A percentile compares a stretch with the other conserved stretches of the same genome.
phyloP scores from a whole-genome alignment of 1,140 invertebrate genomes.

The Phthorimaea operculella region DNA sequence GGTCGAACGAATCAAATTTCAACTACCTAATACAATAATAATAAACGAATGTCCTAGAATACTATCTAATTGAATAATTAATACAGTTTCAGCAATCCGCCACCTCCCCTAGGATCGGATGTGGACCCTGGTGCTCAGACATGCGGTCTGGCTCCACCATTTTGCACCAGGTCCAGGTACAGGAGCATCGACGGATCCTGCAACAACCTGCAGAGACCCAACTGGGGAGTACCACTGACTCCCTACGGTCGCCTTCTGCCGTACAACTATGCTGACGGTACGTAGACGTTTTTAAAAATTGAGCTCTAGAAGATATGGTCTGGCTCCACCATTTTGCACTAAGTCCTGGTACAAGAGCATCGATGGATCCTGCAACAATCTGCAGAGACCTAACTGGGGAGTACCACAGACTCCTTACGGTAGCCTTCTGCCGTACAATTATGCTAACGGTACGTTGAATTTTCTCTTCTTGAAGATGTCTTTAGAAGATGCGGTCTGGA shows the following conservation, averaged over 20 bases:
- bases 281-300: constrained; percentile 31
- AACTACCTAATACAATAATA: too few relatives aligned
- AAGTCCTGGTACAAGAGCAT: constrained; percentile 70
- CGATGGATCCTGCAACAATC: constrained; percentile 90
- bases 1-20: too few relatives aligned
- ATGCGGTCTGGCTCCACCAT: constrained; percentile 42
- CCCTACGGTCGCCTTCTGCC: constrained; percentile 81
- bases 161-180: constrained; percentile 47
- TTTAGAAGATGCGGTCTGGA: constrained; percentile 35
- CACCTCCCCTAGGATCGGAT: constrained; percentile 35
- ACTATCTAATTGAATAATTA: background rate
- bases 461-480: too few relatives aligned
- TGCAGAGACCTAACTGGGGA: constrained; percentile 77
- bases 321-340: constrained; percentile 38
- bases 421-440: constrained; percentile 83
- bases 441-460: constrained; percentile 83
- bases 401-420: constrained; percentile 74
- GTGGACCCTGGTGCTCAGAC: constrained; percentile 40
- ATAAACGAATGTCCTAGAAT: too few relatives aligned
- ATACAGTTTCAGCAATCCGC: constrained; percentile 57
- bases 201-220: constrained; percentile 81
- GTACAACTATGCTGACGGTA: constrained; percentile 85
- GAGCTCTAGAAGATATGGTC: too few relatives aligned
- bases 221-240: constrained; percentile 75
- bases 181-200: constrained; percentile 86